Conservation (phyloP, 2,797 vertebrate genomes). For the Peromyscus attwateri region DNA sequence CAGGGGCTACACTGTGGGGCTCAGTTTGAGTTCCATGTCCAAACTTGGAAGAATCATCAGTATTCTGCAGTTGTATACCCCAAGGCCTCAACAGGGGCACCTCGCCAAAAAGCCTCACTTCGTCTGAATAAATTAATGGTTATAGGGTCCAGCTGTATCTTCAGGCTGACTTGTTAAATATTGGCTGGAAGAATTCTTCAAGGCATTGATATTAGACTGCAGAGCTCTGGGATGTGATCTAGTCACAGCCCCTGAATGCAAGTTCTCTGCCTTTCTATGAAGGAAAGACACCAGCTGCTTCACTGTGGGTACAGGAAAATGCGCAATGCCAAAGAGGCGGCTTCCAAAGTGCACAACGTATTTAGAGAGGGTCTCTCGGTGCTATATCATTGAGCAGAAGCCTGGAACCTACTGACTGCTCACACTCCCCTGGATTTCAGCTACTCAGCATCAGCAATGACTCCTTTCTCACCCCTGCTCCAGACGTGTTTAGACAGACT, state of each 20-base stretch:
- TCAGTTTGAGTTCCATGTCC: constrained; percentile 77
- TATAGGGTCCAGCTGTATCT: constrained; percentile 84
- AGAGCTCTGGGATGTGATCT: constrained; percentile 64
- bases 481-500: not conserved
- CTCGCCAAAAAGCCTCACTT: constrained; percentile 79
- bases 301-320: not conserved
- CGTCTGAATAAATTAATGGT: constrained; percentile 82
- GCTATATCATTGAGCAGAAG: not conserved
- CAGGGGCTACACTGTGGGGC: constrained; percentile 78
- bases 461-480: not conserved
- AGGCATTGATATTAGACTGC: constrained; percentile 67
- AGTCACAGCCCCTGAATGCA: not conserved
- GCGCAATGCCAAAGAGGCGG: not conserved
- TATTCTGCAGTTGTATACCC: constrained; percentile 81
- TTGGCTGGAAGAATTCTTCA: constrained; percentile 79
- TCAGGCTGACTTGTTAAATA: constrained; percentile 82
- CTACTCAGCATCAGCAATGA: not conserved
- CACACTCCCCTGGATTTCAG: not conserved
- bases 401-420: not conserved
- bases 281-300: not conserved
- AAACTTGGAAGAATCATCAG: constrained; percentile 80
- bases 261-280: constrained; percentile 9
- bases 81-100: constrained; percentile 74
- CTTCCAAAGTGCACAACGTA: not conserved
- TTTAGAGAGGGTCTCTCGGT: not conserved